Percentiles rank a stretch among this genome's conserved stretches.
Conservation (phyloP, 2,888 invertebrate genomes). For the Sminthurinus aureus region DNA sequence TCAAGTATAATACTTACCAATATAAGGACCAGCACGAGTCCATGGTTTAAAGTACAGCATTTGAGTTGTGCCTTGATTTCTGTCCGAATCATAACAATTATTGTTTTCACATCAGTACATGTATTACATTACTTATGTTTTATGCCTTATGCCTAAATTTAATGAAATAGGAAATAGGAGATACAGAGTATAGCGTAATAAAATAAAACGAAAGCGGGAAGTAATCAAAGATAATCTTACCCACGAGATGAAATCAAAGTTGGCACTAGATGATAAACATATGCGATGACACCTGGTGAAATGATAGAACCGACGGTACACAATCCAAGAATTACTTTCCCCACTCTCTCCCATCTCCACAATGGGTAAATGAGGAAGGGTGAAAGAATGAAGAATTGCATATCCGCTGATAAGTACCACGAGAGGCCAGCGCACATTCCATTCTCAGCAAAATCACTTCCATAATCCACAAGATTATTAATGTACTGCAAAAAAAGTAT, state of each 20-base stretch:
- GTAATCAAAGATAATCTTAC: conserved; percentile 45
- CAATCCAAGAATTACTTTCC: conserved; percentile 40
- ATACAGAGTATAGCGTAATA: too few species aligned
- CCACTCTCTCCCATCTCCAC: conserved; percentile 49
- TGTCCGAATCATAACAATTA: neutral
- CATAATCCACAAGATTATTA: conserved; percentile 56
- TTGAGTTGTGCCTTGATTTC: conserved; percentile 17
- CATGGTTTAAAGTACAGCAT: conserved; percentile 55
- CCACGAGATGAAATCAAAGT: conserved; percentile 43
- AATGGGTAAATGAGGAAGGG: conserved; percentile 50
- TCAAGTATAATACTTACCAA: too few species aligned
- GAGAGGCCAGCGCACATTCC: conserved; percentile 54
- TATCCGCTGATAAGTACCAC: conserved; percentile 54
- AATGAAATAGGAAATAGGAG: too few species aligned
- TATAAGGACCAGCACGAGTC: conserved; percentile 57
- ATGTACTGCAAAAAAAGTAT: conserved; percentile 50
- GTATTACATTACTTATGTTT: neutral
- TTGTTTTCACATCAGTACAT: neutral
- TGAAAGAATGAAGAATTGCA: conserved; percentile 51
- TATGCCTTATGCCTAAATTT: too few species aligned
- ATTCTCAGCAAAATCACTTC: conserved; percentile 40
- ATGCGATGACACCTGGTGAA: conserved; percentile 46
- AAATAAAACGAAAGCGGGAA: too few species aligned
- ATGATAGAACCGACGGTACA: conserved; percentile 43
- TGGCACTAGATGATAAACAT: conserved; percentile 44